These are phyloP conservation scores for Geophilus truncorum DNA, from an alignment of 2,888 invertebrate genomes.

Conservation along the genomic window DNA sequence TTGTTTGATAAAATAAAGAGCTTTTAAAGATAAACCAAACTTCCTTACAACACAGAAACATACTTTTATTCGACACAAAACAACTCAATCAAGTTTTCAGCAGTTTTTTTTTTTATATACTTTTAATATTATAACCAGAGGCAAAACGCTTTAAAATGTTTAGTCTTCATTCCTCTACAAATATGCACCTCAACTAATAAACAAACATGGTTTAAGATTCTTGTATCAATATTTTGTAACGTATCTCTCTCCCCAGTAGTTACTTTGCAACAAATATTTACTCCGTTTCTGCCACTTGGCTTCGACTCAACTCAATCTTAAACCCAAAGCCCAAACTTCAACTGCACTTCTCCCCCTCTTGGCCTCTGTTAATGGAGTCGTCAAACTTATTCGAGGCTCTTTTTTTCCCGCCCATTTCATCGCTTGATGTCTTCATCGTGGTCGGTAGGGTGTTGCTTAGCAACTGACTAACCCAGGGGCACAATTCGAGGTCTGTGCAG, in stretches of 20 bases:
- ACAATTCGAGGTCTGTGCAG: background rate
- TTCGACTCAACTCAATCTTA: too few species aligned
- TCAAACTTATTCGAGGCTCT: background rate
- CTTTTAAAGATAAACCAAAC: too few species aligned
- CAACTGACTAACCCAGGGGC: background rate
- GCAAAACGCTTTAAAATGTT: background rate
- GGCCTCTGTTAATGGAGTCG: slow-evolving; percentile 6
- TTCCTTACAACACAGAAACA: too few species aligned
- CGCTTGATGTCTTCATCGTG: slow-evolving; percentile 13
- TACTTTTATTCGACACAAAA: too few species aligned
- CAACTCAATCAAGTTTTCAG: background rate
- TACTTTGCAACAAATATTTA: slow-evolving; percentile 12
- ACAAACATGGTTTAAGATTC: background rate
- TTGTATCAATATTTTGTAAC: background rate
- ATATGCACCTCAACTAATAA: background rate
- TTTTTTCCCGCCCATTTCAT: slow-evolving; percentile 11
- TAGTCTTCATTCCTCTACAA: background rate
- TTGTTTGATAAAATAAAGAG: too few species aligned
- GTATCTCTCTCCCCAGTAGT: background rate
- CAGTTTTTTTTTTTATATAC: background rate
- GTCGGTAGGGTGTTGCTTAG: background rate
- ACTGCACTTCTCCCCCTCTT: slow-evolving; percentile 2
- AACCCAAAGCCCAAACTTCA: too few species aligned
- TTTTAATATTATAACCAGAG: background rate
- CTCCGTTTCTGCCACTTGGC: background rate